phyloP scores from a whole-genome alignment of 2,797 vertebrate species.

The Melanotaenia pygmaea region DNA sequence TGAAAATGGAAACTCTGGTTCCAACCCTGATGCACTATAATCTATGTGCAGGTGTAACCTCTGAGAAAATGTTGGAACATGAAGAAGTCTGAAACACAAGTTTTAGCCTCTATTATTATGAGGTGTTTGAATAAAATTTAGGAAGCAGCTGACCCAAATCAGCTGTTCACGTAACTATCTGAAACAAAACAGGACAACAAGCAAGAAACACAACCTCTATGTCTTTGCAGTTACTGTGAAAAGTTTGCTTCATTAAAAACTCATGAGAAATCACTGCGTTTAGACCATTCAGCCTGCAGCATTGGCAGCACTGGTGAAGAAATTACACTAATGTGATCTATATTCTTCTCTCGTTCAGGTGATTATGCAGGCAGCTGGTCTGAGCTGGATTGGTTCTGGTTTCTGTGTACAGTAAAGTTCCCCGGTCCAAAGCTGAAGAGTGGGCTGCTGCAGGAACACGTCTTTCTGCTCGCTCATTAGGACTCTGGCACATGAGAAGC shows the following conservation, averaged over 20 bases:
- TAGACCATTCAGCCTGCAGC: slow-evolving; percentile 31
- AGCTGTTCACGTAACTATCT: neutral
- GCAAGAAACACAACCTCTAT: neutral
- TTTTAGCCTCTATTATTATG: too few relatives aligned
- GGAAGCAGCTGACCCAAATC: neutral
- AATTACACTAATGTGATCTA: slow-evolving; percentile 5
- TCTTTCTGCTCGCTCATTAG: slow-evolving; percentile 75
- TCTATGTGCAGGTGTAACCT: too few relatives aligned
- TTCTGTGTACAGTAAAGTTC: slow-evolving; percentile 34
- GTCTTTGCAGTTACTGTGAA: slow-evolving; percentile 5
- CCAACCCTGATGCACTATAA: too few relatives aligned
- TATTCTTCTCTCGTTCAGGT: neutral
- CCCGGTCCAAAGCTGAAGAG: slow-evolving; percentile 38
- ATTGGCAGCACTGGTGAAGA: slow-evolving; percentile 17
- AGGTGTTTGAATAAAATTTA: neutral
- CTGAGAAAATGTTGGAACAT: too few relatives aligned
- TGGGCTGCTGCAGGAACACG: slow-evolving; percentile 51
- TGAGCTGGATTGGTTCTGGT: slow-evolving; percentile 11
- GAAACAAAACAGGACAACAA: neutral
- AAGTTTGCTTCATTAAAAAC: slow-evolving; percentile 22
- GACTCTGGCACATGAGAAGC: slow-evolving; percentile 72
- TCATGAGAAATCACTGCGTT: slow-evolving; percentile 28
- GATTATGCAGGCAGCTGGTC: slow-evolving; percentile 24
- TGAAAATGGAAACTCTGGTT: too few relatives aligned
- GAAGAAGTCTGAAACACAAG: too few relatives aligned